phyloP scores from a whole-genome alignment of 35 echinoderm and acorn worm genomes.

The Ophiothrix spiculata region DNA sequence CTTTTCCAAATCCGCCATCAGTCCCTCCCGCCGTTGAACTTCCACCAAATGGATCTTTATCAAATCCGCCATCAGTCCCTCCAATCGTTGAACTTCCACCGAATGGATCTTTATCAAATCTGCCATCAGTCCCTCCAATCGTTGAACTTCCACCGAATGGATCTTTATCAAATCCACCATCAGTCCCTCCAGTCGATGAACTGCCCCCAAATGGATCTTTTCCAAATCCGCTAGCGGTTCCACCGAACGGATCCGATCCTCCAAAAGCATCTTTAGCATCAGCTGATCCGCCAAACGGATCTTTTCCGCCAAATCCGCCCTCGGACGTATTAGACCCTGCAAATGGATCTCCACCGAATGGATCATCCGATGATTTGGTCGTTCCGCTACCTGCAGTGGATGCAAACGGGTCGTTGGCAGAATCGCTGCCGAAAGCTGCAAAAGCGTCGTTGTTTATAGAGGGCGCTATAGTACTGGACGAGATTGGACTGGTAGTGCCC shows the following conservation, averaged over 20 bases:
- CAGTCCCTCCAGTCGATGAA: too few species aligned
- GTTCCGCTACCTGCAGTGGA: constrained; percentile 32
- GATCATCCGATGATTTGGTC: constrained; percentile 20
- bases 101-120: too few species aligned
- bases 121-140: too few species aligned
- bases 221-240: not conserved
- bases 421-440: constrained; percentile 30
- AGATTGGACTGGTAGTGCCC: constrained; percentile 36
- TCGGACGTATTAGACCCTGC: constrained; percentile 47
- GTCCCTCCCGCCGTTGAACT: too few species aligned
- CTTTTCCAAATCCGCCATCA: constrained; percentile 10
- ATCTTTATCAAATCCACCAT: too few species aligned
- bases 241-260: constrained; percentile 33
- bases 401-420: constrained; percentile 63
- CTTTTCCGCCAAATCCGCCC: constrained; percentile 11
- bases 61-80: too few species aligned
- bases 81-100: too few species aligned
- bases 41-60: too few species aligned
- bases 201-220: constrained; percentile 40
- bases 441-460: constrained; percentile 27
- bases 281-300: constrained; percentile 83
- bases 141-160: too few species aligned
- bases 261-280: constrained; percentile 67
- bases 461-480: constrained; percentile 30
- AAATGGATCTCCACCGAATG: constrained; percentile 35